Evolutionary conservation across 2,113 vertebrate species (phyloP).

Genomic region (Melanerpes formicivorus): DNA sequence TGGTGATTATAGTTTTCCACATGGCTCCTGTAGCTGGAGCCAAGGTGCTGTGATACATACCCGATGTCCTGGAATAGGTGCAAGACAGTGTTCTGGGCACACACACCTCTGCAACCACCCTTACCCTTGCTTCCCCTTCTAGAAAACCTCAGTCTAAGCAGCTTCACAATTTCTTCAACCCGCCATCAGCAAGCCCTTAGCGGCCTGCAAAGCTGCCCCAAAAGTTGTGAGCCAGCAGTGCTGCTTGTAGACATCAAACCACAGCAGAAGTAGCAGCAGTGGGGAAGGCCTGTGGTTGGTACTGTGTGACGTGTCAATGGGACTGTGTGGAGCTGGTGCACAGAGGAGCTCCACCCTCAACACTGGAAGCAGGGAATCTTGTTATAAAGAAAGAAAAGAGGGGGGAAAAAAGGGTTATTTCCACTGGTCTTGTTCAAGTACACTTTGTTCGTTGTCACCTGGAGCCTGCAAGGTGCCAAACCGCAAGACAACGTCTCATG

Average conservation of each 20-base stretch:
- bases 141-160: not conserved
- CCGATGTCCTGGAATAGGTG: accelerated
- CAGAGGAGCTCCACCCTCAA: accelerated
- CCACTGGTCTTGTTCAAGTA: not conserved
- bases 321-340: accelerated
- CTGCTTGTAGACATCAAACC: not conserved
- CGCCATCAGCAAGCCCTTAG: not conserved
- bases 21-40: not conserved
- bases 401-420: not conserved
- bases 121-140: accelerated
- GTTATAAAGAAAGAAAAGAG: not conserved
- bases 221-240: not conserved
- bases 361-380: accelerated
- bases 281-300: not conserved
- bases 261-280: accelerated
- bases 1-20: not conserved
- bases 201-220: not conserved
- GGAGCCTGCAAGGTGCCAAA: not conserved
- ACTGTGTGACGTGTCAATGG: accelerated
- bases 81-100: accelerated
- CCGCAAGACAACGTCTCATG: accelerated
- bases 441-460: not conserved
- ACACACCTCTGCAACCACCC: not conserved
- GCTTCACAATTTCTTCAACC: not conserved
- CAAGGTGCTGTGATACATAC: accelerated